Evolutionary conservation across 2,888 invertebrate genomes (phyloP).

Genomic region (Rhamnusium bicolor): DNA sequence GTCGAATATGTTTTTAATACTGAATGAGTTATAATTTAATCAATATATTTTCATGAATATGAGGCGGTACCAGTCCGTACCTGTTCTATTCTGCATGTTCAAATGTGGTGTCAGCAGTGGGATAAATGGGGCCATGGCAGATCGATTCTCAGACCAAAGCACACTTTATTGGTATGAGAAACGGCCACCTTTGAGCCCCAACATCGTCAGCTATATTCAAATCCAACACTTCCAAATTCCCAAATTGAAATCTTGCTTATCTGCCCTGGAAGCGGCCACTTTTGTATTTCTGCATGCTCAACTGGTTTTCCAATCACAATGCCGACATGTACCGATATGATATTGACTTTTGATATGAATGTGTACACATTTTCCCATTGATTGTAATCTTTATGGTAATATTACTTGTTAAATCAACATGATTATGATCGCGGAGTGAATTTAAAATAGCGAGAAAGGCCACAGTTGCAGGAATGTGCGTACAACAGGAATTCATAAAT

Average conservation of each 20-base stretch:
- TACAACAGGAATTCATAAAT: constrained; percentile 12
- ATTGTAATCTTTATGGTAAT: constrained; percentile 33
- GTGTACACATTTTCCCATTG: constrained; percentile 20
- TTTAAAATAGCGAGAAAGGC: constrained; percentile 9
- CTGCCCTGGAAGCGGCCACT: constrained; percentile 39
- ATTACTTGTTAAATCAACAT: constrained; percentile 31
- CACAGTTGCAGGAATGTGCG: constrained; percentile 10
- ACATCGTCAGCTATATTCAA: constrained; percentile 58
- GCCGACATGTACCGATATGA: constrained; percentile 3
- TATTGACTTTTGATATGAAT: constrained; percentile 27
- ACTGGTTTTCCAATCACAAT: constrained; percentile 34
- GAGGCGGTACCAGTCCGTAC: constrained; percentile 21
- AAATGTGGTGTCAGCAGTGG: constrained; percentile 46
- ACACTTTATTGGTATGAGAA: constrained; percentile 56
- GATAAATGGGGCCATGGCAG: constrained; percentile 42
- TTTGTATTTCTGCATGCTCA: constrained; percentile 39
- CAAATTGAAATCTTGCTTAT: constrained; percentile 60
- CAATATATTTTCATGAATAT: background rate
- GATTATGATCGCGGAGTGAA: constrained; percentile 17
- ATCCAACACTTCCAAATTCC: constrained; percentile 59
- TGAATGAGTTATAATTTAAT: background rate
- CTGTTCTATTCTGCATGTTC: constrained; percentile 35
- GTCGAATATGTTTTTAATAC: background rate
- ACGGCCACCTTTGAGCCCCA: constrained; percentile 48
- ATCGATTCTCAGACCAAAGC: constrained; percentile 45